Conservation (phyloP, 2,797 vertebrate species). For the Rhinella marina region DNA sequence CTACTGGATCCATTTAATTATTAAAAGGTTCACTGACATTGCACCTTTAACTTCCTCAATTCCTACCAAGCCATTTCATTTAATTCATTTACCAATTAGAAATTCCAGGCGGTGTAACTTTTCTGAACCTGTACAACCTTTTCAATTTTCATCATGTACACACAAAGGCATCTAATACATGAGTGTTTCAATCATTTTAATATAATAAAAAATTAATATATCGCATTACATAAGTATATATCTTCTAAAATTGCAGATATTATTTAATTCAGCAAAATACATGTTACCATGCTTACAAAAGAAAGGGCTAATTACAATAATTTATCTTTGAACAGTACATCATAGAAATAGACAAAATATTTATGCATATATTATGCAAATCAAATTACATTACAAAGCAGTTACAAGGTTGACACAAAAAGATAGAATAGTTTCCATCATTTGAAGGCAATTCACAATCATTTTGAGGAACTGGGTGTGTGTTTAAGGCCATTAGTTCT, state of each 20-base stretch:
- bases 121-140: neutral
- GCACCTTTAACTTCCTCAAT: neutral
- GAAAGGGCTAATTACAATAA: constrained; percentile 74
- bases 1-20: neutral
- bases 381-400: constrained; percentile 84
- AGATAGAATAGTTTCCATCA: constrained; percentile 79
- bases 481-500: constrained; percentile 99
- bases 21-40: constrained; percentile 12
- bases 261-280: constrained; percentile 72
- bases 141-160: neutral
- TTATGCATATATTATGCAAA: constrained; percentile 71
- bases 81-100: neutral
- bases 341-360: constrained; percentile 74
- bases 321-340: constrained; percentile 73
- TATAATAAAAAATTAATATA: constrained; percentile 88
- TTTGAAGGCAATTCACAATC: constrained; percentile 91
- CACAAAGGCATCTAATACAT: neutral
- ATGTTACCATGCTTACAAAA: constrained; percentile 74
- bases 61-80: neutral
- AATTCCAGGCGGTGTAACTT: neutral
- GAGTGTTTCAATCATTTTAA: constrained; percentile 83
- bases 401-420: constrained; percentile 84
- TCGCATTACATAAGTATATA: constrained; percentile 85
- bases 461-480: constrained; percentile 88
- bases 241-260: constrained; percentile 70